Evolutionary conservation across 2,888 invertebrate genomes (phyloP).

Genomic region (Mimas tiliae): DNA sequence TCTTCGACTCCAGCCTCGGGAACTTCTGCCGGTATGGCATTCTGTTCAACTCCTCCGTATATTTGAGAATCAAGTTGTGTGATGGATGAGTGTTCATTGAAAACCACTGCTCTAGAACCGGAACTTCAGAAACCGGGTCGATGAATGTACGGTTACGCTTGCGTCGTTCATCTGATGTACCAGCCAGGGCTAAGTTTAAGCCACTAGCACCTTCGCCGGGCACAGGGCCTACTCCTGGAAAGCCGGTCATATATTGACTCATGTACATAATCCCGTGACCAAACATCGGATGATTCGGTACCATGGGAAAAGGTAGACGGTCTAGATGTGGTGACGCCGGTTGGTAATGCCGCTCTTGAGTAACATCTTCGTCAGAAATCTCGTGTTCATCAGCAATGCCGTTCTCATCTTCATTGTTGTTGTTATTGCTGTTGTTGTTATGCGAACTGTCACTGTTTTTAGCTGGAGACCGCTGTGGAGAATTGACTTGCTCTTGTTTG

Average conservation of each 20-base stretch:
- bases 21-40: conserved; percentile 99
- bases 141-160: conserved; percentile 99
- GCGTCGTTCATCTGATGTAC: conserved; percentile 92
- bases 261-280: conserved; percentile 96
- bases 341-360: conserved; percentile 73
- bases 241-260: conserved; percentile 91
- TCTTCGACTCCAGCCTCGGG: conserved; percentile 99
- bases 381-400: conserved; percentile 81
- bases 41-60: conserved; percentile 98
- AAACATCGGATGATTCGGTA: conserved; percentile 93
- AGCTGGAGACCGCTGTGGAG: conserved; percentile 82
- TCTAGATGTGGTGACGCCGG: conserved; percentile 76
- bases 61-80: conserved; percentile 98
- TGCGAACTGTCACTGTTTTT: conserved; percentile 83
- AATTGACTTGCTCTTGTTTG: conserved; percentile 65
- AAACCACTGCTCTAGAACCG: conserved; percentile 97
- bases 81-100: conserved; percentile 99
- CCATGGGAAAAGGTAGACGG: conserved; percentile 89
- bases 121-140: conserved; percentile 99
- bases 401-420: conserved; percentile 78
- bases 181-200: conserved; percentile 86
- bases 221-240: conserved; percentile 81
- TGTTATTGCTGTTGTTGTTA: conserved; percentile 74
- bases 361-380: conserved; percentile 77
- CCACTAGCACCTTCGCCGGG: conserved; percentile 85